Evolutionary conservation across 2,797 vertebrate genomes (phyloP), one percentile per base, ranked within the genome.

Genomic region (Pagetopsis macropterus): DNA sequence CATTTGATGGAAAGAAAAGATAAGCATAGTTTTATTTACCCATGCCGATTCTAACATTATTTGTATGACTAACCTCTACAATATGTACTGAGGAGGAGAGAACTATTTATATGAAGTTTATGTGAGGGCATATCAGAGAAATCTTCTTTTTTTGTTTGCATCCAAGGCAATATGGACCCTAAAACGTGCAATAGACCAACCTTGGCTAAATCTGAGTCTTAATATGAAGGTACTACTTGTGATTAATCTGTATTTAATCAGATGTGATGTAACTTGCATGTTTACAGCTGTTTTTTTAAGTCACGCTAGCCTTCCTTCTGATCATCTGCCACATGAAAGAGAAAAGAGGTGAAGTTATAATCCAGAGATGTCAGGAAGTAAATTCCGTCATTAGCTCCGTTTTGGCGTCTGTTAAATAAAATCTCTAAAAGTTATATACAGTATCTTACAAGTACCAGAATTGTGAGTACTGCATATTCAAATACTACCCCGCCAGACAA

Each of bases 341-440:
- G 13, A 75, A 58, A 46, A 43, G 45, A 63, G 19, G 54, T 50
- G 66, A 62, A 7, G 75, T 55, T 59, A 14, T 55, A 55, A 9
- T 27, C 11, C 76, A 86, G 84, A 79, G 84, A 83, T 64, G 72
- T 93, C 87, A 82, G 88, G 87, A 93, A 88, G 50, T 67, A 12
- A 31, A 55, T 67, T 87, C 88, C 87, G 16, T 92, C 84, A 91
- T 91, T 15, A 85, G 84, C 85, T 87, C 87, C 19, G 69, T 59
- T 59, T 52, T 58, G 37, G 37, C 48, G 23, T 52, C 45, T 3
- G 31, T 72, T 40, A 12, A 49, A 56, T 46, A 10, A 76, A 75
- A 71, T 79, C 17, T 70, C 44, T 49, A n/a, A 6, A 41, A 46
- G 63, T 65, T 55, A 75, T 59, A 23, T 70, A 69, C 19, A 50